These are phyloP conservation scores for Poecilia picta DNA, from an alignment of 2,797 vertebrate species.

Conservation along the genomic window DNA sequence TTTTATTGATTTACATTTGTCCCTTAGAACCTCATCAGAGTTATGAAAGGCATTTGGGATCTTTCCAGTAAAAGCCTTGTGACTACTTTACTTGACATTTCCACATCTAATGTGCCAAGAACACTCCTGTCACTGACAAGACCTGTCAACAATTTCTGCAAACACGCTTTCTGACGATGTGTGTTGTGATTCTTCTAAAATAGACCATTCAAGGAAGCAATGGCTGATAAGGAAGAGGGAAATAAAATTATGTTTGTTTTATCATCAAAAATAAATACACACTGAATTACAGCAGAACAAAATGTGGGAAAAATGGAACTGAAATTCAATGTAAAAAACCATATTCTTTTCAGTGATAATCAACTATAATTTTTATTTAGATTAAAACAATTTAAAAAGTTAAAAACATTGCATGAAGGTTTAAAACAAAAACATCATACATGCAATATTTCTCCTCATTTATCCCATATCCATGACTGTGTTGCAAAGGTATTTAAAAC, in stretches of 20 bases:
- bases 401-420: background rate
- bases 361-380: background rate
- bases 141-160: constrained; percentile 14
- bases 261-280: background rate
- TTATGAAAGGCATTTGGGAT: constrained; percentile 52
- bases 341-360: background rate
- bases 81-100: constrained; percentile 5
- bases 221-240: background rate
- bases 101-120: constrained; percentile 31
- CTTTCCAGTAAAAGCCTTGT: constrained; percentile 26
- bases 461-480: background rate
- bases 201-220: background rate
- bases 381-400: background rate
- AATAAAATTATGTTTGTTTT: background rate
- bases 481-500: background rate
- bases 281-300: background rate
- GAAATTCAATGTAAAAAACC: background rate
- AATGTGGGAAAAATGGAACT: background rate
- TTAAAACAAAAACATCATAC: background rate
- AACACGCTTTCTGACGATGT: background rate
- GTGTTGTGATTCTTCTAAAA: constrained; percentile 7
- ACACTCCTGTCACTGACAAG: constrained; percentile 27
- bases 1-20: background rate
- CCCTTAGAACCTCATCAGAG: constrained; percentile 1
- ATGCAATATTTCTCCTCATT: background rate